Evolutionary conservation across 2,888 invertebrate genomes (phyloP).

Genomic region (Vesta saturnalis): DNA sequence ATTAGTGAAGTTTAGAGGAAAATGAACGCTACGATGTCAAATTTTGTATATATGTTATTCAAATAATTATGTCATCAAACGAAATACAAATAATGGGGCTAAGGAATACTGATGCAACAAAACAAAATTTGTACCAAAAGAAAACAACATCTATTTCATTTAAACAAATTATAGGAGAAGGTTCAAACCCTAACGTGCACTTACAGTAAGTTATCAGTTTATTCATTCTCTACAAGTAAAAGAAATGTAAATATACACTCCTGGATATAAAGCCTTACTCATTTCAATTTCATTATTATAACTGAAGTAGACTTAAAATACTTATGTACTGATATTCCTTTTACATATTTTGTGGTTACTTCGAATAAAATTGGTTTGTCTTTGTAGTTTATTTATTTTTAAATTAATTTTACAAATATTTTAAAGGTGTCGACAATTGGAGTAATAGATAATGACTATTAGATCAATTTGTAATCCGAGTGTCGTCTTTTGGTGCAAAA

Average conservation of each 20-base stretch:
- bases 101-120: neutral
- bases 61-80: neutral
- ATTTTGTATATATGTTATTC: neutral
- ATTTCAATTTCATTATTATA: neutral
- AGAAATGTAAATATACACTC: neutral
- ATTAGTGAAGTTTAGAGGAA: neutral
- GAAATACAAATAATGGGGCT: neutral
- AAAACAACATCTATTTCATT: neutral
- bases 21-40: neutral
- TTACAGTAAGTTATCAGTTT: neutral
- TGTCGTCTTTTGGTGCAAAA: too few relatives aligned
- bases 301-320: neutral
- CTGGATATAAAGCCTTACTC: neutral
- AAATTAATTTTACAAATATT: too few relatives aligned
- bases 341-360: slow-evolving; percentile 6
- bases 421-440: too few relatives aligned
- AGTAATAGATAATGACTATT: too few relatives aligned
- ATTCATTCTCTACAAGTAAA: too few relatives aligned
- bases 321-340: neutral
- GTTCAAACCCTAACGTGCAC: neutral
- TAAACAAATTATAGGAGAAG: neutral
- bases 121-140: neutral
- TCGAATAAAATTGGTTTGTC: slow-evolving; percentile 12
- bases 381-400: too few relatives aligned
- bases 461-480: too few relatives aligned